These are phyloP conservation scores for Bimastos eiseni DNA, from an alignment of 2,888 invertebrate species.

Conservation along the genomic window DNA sequence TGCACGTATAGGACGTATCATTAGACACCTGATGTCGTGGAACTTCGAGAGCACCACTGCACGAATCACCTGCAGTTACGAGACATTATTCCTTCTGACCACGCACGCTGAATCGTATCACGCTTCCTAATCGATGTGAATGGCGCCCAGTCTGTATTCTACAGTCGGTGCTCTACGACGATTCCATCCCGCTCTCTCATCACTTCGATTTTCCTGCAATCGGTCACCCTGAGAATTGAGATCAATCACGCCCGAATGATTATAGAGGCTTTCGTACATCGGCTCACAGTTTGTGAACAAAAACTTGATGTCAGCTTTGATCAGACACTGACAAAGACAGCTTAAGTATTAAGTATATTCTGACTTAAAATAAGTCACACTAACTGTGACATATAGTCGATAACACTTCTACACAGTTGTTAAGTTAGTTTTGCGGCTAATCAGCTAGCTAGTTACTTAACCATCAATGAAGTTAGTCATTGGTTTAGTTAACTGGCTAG, in stretches of 20 bases:
- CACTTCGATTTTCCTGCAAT: background rate
- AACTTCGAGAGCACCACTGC: background rate
- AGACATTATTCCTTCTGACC: background rate
- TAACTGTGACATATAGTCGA: background rate
- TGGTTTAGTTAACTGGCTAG: too few species aligned
- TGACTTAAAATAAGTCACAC: background rate
- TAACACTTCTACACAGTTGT: background rate
- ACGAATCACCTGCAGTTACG: background rate
- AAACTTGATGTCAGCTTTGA: background rate
- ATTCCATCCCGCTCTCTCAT: background rate
- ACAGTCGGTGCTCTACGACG: background rate
- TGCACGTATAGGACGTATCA: too few species aligned
- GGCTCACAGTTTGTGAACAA: background rate
- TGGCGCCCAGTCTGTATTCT: background rate
- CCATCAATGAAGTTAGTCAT: too few species aligned
- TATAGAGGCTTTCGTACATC: background rate
- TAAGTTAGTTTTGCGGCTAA: background rate
- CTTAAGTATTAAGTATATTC: background rate
- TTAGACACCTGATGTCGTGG: background rate
- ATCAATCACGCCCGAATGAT: background rate
- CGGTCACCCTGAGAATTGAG: background rate
- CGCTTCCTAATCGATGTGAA: background rate
- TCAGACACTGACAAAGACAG: background rate
- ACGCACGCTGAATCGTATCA: background rate
- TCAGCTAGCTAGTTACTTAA: too few species aligned